Evolutionary conservation across 2,797 vertebrate species (phyloP).

Genomic region (Alca torda): DNA sequence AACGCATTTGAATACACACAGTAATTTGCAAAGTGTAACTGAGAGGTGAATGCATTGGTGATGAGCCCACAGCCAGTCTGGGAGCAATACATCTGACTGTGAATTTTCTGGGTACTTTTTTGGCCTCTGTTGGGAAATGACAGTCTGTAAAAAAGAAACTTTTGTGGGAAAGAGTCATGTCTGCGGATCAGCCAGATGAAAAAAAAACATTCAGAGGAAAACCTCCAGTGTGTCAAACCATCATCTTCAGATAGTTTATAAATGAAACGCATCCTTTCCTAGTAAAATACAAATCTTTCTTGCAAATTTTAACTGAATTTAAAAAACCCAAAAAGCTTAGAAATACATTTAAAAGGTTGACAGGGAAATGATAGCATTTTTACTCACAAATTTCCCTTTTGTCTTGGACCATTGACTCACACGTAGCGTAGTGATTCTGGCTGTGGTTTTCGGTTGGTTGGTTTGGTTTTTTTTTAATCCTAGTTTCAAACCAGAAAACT

Average conservation of each 20-base stretch:
- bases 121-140: not conserved
- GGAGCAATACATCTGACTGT: not conserved
- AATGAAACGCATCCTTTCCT: not conserved
- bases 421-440: not conserved
- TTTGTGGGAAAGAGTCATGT: not conserved
- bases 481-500: not conserved
- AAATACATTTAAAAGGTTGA: not conserved
- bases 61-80: not conserved
- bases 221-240: not conserved
- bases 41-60: not conserved
- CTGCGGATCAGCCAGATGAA: not conserved
- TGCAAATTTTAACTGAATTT: not conserved
- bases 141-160: not conserved
- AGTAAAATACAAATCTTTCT: not conserved
- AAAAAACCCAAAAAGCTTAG: not conserved
- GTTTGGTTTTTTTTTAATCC: not conserved
- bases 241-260: not conserved
- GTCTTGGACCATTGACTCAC: not conserved
- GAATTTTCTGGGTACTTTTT: constrained; percentile 4
- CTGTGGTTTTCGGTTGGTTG: too few relatives aligned
- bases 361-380: not conserved
- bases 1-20: not conserved
- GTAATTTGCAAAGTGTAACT: not conserved
- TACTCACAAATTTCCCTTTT: not conserved
- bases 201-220: not conserved